These are phyloP conservation scores for Oryzias melastigma DNA, from an alignment of 2,113 vertebrate genomes.

Conservation along the genomic window DNA sequence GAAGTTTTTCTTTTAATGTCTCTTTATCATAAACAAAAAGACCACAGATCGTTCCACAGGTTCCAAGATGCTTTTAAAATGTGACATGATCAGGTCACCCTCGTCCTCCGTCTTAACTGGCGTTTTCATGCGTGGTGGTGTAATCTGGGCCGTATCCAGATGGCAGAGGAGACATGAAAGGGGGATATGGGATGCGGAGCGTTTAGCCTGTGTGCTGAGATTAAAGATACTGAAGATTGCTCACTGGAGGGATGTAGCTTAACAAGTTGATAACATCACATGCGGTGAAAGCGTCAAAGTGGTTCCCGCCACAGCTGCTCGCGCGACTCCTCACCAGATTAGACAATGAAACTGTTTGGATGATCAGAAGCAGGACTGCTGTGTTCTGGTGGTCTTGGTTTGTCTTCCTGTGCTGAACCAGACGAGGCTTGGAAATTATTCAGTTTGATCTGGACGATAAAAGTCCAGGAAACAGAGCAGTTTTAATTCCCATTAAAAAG, in stretches of 20 bases:
- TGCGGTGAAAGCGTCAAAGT: constrained; percentile 2
- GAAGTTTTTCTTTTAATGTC: too few relatives aligned
- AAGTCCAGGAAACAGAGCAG: background rate
- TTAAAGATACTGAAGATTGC: constrained; percentile 28
- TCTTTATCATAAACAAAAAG: too few relatives aligned
- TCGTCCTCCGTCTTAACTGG: background rate
- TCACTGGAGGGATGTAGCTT: constrained; percentile 1
- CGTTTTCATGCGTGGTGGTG: background rate
- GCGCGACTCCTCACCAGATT: background rate
- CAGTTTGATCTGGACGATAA: constrained; percentile 1
- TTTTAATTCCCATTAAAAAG: too few relatives aligned
- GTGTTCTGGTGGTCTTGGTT: background rate
- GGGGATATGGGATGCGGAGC: background rate
- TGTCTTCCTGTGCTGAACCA: background rate
- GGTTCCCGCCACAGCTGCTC: constrained; percentile 10
- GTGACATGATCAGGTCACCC: background rate
- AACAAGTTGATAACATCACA: background rate
- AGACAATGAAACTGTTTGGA: background rate
- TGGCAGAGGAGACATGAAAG: background rate
- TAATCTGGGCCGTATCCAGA: constrained; percentile 14
- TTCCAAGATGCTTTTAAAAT: too few relatives aligned
- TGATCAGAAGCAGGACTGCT: background rate
- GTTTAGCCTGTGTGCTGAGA: constrained; percentile 15
- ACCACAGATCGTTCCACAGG: too few relatives aligned
- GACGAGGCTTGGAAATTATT: background rate